Percentiles rank a stretch among this genome's conserved stretches.
Evolutionary conservation across 2,797 vertebrate species (phyloP).

Genomic region (Australoheros facetus): DNA sequence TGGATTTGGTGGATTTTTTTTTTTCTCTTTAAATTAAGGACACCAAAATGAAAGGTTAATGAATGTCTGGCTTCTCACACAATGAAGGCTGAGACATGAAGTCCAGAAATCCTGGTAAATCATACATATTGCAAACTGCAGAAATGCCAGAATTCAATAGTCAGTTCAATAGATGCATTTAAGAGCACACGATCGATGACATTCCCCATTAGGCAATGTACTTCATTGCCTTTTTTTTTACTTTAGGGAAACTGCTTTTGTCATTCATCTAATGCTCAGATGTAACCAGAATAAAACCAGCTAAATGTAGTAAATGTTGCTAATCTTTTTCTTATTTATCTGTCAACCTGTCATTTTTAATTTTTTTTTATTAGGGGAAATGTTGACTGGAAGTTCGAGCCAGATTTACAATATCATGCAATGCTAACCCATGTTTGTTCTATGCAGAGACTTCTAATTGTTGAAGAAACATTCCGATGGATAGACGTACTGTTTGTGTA

Average conservation of each 20-base stretch:
- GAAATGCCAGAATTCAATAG: not conserved
- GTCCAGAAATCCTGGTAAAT: constrained; percentile 9
- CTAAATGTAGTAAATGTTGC: constrained; percentile 23
- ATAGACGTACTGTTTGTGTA: constrained; percentile 27
- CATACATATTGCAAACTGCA: constrained; percentile 1
- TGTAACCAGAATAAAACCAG: constrained; percentile 26
- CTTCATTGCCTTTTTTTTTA: not conserved
- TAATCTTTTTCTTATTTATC: constrained; percentile 15
- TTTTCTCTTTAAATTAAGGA: not conserved
- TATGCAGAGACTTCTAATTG: constrained; percentile 48
- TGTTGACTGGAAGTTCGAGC: constrained; percentile 14
- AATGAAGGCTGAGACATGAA: not conserved
- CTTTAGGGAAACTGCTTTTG: not conserved
- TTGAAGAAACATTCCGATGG: constrained; percentile 18
- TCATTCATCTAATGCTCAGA: not conserved
- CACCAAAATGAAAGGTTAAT: not conserved
- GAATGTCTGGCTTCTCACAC: constrained; percentile 2
- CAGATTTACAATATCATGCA: constrained; percentile 4
- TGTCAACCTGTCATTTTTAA: constrained; percentile 10
- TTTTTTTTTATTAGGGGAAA: constrained; percentile 5
- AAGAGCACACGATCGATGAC: not conserved
- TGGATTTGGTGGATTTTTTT: not conserved
- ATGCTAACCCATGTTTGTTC: constrained; percentile 42
- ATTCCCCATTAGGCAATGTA: not conserved
- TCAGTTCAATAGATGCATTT: not conserved